A percentile compares a stretch with the other conserved stretches of the same genome.
These are phyloP conservation scores for Liparis tanakae DNA, from an alignment of 2,797 vertebrate species.

Conservation along the genomic window DNA sequence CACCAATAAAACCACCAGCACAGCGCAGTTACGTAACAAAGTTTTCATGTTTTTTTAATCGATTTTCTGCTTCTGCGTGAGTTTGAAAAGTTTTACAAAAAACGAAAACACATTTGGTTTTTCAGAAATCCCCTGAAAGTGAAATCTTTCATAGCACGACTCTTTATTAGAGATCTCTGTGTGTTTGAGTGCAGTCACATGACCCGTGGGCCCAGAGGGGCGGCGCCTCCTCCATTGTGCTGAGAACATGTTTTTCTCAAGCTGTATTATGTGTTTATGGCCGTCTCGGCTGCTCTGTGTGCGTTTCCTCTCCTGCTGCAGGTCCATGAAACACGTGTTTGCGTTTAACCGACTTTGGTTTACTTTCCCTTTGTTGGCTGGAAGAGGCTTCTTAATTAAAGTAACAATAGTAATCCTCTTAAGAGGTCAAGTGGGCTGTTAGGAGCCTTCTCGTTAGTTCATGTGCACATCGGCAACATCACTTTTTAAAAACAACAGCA, in stretches of 20 bases:
- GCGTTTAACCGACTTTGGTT: slow-evolving; percentile 40
- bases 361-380: slow-evolving; percentile 26
- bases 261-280: slow-evolving; percentile 33
- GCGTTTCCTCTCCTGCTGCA: slow-evolving; percentile 18
- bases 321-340: slow-evolving; percentile 56
- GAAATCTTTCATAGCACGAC: slow-evolving; percentile 8
- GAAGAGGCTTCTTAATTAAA: slow-evolving; percentile 14
- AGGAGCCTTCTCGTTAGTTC: background rate
- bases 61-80: background rate
- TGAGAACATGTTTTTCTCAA: slow-evolving; percentile 74
- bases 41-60: no score
- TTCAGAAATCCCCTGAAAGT: background rate
- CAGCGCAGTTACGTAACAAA: background rate
- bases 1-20: background rate
- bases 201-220: slow-evolving; percentile 58
- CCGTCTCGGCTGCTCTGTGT: slow-evolving; percentile 16
- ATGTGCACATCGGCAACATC: background rate
- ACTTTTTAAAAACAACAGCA: background rate
- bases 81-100: background rate
- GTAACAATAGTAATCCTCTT: slow-evolving; percentile 32
- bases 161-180: slow-evolving; percentile 25
- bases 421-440: slow-evolving; percentile 13
- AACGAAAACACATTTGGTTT: background rate
- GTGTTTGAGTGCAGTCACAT: slow-evolving; percentile 59
- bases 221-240: slow-evolving; percentile 68